These are phyloP conservation scores for Lasiurus cinereus DNA, from an alignment of 2,113 vertebrate genomes.

Conservation along the genomic window DNA sequence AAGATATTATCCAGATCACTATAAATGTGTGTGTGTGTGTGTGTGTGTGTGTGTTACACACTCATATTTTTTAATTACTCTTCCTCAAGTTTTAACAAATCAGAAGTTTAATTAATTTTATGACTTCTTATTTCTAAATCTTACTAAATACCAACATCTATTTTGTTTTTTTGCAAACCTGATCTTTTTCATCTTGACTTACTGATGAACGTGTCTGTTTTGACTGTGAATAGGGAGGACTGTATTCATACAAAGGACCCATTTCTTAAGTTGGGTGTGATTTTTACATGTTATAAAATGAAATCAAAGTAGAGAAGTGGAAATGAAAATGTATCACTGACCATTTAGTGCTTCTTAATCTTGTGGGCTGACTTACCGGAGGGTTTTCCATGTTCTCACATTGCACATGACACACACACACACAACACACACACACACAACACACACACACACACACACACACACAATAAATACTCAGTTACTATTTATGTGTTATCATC, in stretches of 20 bases:
- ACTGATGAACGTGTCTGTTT: constrained; percentile 1
- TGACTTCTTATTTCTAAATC: background rate
- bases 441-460: background rate
- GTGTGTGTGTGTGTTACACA: background rate
- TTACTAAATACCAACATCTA: constrained; percentile 40
- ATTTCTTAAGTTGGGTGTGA: background rate
- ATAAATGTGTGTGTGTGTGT: background rate
- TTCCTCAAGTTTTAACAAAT: constrained; percentile 37
- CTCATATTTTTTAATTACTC: constrained; percentile 17
- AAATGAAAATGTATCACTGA: background rate
- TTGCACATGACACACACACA: background rate
- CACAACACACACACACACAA: background rate
- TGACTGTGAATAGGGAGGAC: background rate
- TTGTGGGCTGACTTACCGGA: constrained; percentile 1
- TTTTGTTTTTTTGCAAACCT: constrained; percentile 14
- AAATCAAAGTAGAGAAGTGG: constrained; percentile 22
- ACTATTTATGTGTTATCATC: constrained; percentile 82
- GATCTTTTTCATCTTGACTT: background rate
- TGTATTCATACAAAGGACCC: background rate
- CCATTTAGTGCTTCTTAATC: background rate
- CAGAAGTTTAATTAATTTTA: background rate
- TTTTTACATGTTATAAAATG: constrained; percentile 11
- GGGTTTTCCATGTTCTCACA: constrained; percentile 62
- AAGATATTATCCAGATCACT: constrained; percentile 24
- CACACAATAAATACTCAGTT: constrained; percentile 44